Conservation (phyloP, 2,888 invertebrate genomes). For the Pammene fasciana region DNA sequence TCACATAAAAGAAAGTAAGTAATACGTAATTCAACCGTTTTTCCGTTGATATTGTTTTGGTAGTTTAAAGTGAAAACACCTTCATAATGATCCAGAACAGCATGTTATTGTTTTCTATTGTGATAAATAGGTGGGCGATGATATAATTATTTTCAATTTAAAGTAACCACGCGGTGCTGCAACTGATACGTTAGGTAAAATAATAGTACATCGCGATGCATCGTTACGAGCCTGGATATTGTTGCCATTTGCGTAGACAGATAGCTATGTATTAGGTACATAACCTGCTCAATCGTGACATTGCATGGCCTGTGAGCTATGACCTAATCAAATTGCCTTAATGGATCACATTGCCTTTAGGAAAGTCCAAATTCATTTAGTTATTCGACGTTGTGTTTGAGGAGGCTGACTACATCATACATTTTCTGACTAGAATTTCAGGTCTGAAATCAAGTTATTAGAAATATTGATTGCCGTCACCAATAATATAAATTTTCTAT, state of each 20-base stretch:
- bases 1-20: too few relatives aligned
- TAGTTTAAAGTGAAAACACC: too few relatives aligned
- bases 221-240: constrained; percentile 11
- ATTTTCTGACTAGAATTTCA: neutral
- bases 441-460: too few relatives aligned
- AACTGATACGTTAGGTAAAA: neutral
- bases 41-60: too few relatives aligned
- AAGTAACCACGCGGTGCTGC: neutral
- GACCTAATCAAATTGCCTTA: constrained; percentile 56
- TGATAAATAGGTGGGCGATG: too few relatives aligned
- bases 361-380: constrained; percentile 19
- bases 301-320: constrained; percentile 53
- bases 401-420: neutral
- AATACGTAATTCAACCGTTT: too few relatives aligned
- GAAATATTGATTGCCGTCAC: too few relatives aligned
- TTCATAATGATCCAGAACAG: too few relatives aligned
- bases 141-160: too few relatives aligned
- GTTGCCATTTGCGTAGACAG: constrained; percentile 22
- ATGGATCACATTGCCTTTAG: constrained; percentile 39
- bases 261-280: constrained; percentile 21
- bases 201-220: neutral
- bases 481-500: too few relatives aligned
- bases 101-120: too few relatives aligned
- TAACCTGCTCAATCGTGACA: constrained; percentile 32
- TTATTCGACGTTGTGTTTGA: neutral